phyloP scores from a whole-genome alignment of 2,888 invertebrate species.

The Nipponacmea schrenckii region DNA sequence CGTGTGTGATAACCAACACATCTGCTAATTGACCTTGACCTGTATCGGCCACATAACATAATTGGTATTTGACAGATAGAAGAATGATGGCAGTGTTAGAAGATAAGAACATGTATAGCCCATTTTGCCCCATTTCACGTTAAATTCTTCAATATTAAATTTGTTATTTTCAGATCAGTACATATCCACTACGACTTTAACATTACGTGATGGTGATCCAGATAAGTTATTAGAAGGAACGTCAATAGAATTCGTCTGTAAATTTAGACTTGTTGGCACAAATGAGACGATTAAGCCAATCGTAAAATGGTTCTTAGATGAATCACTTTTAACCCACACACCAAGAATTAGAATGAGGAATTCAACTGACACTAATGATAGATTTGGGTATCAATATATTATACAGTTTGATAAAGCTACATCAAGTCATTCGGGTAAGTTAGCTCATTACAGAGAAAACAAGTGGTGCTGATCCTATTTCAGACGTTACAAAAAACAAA shows the following conservation, averaged over 20 bases:
- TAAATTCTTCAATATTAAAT: not conserved
- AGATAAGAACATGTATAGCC: no score
- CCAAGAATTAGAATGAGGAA: not conserved
- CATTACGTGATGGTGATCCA: not conserved
- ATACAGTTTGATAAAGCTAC: not conserved
- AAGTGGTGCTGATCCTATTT: no score
- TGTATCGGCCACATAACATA: no score
- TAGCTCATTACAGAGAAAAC: no score
- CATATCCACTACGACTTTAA: not conserved
- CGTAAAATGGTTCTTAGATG: not conserved
- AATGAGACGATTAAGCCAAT: not conserved
- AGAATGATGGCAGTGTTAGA: no score
- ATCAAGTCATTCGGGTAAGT: slow-evolving; percentile 16
- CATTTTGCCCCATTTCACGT: no score
- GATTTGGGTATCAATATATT: not conserved
- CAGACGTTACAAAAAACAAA: no score
- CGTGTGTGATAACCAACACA: no score
- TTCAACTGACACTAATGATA: not conserved
- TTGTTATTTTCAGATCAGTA: not conserved
- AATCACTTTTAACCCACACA: not conserved
- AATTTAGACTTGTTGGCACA: not conserved
- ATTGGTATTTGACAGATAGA: no score
- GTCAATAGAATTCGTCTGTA: not conserved
- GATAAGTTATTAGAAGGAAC: not conserved
- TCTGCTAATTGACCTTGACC: no score